A percentile compares a stretch with the other conserved stretches of the same genome.
Conservation (phyloP, 2,888 invertebrate species). For the Piscicola geometra region DNA sequence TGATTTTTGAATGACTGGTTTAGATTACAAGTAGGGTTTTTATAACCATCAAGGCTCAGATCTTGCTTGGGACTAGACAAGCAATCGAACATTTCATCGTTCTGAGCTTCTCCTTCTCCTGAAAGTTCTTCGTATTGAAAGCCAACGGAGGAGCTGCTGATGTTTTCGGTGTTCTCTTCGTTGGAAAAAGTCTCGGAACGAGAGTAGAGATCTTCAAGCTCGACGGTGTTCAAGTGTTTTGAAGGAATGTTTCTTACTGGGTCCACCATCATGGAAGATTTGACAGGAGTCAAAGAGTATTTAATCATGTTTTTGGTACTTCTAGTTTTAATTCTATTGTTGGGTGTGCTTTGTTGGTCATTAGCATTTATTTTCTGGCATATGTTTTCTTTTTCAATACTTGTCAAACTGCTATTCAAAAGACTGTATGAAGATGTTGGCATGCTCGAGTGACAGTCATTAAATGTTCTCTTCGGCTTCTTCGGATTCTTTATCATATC, state of each 20-base stretch:
- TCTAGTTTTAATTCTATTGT: background rate
- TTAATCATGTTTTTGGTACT: background rate
- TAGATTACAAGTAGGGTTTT: background rate
- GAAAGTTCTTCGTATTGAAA: background rate
- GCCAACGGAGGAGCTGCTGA: background rate
- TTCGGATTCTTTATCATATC: background rate
- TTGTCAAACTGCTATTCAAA: too few species aligned
- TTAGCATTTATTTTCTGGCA: background rate
- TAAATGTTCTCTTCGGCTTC: background rate
- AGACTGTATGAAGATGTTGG: too few species aligned
- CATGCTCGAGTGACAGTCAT: background rate
- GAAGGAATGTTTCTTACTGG: background rate
- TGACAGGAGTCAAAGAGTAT: constrained; percentile 16
- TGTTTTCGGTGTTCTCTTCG: background rate
- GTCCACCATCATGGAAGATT: background rate
- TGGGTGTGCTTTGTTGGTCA: background rate
- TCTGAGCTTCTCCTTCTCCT: background rate
- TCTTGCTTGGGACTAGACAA: background rate
- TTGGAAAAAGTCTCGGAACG: background rate
- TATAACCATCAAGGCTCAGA: background rate
- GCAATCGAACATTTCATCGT: background rate
- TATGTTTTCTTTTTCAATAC: too few species aligned
- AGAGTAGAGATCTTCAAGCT: constrained; percentile 7
- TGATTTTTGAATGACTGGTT: too few species aligned
- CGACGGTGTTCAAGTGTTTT: constrained; percentile 1